Percentiles rank a stretch among this genome's conserved stretches.
These are phyloP conservation scores for Choreutis nemorana DNA, from an alignment of 2,888 invertebrate species.

Conservation along the genomic window DNA sequence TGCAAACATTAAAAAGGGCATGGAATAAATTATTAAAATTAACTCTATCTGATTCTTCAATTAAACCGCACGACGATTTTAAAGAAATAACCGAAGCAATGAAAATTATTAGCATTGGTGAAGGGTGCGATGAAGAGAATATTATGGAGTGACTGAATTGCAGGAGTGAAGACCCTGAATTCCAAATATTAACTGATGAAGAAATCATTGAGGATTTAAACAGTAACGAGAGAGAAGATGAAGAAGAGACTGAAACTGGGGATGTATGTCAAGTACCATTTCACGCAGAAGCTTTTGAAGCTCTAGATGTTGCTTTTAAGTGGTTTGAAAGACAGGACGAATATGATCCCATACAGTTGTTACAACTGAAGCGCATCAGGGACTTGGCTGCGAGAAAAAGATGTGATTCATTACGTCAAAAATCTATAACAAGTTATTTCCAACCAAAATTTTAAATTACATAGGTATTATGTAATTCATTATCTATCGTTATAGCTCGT, in stretches of 20 bases:
- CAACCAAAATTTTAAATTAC: too few relatives aligned
- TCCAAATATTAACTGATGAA: conserved; percentile 7
- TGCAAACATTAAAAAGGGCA: conserved; percentile 4
- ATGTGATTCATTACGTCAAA: neutral
- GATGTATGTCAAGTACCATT: conserved; percentile 7
- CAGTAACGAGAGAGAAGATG: conserved; percentile 7
- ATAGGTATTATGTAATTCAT: too few relatives aligned
- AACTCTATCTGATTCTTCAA: conserved; percentile 6
- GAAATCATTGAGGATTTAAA: conserved; percentile 8
- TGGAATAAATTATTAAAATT: conserved; percentile 5
- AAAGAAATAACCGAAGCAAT: conserved; percentile 9
- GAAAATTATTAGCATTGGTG: conserved; percentile 7
- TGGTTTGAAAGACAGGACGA: conserved; percentile 6
- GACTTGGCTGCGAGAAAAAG: conserved; percentile 5
- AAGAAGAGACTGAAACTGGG: conserved; percentile 6
- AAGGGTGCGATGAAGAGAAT: conserved; percentile 8
- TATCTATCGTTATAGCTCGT: too few relatives aligned
- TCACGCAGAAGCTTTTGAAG: conserved; percentile 5
- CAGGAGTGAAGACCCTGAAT: conserved; percentile 5
- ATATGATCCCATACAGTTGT: conserved; percentile 6
- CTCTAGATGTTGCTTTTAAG: conserved; percentile 6
- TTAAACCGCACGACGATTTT: conserved; percentile 8
- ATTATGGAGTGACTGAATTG: conserved; percentile 6
- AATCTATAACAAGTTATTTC: neutral
- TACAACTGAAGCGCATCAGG: conserved; percentile 6